Evolutionary conservation across 1,140 invertebrate genomes (phyloP), one percentile per base, ranked within the genome.

Genomic region (Leptinotarsa texana): DNA sequence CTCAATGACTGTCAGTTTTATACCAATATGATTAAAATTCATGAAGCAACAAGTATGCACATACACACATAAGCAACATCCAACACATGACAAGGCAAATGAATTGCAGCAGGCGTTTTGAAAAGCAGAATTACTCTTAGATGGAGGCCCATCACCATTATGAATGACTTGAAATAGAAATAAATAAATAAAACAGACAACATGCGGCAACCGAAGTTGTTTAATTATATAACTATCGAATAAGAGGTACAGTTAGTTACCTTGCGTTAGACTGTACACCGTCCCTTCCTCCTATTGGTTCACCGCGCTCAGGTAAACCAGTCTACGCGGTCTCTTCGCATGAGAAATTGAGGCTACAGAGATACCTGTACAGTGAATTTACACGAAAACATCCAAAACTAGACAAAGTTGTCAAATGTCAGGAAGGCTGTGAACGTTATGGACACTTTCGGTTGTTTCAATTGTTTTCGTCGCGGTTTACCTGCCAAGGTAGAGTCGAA

Each of bases 181-280:
- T 73, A 65, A 73, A 73, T 65, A 73, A 48, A 69, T 33, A 63
- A 65, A 73, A 70, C 49, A 70, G 63, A 61, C 63, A 73, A 75
- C 66, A 75, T 75, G 74, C 67, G 61, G 74, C 74, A 70, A 69
- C 66, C 74, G 74, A 61, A 78, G 71, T 57, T 57, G 51, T 75
- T 74, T 81, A 82, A 81, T 83, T 83, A 83, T 82, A 82, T 83
- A 83, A 83, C 81, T 74, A 42, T 42, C 33, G 78, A 80, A 81
- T 81, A 79, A 77, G 79, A 78, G 77, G 78, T 80, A 80, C 81
- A 82, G 82, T 83, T 83, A 82, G 82, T 83, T 83, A 83, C 81
- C 76, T 81, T 82, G 79, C 77, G 76, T 79, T 80, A 77, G 78
- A 78, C 77, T 80, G 77, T 77, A 79, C 79, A 80, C 49, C 66